These are phyloP conservation scores for Sebastes steindachneri DNA, from an alignment of 2,797 vertebrate species.

Conservation along the genomic window DNA sequence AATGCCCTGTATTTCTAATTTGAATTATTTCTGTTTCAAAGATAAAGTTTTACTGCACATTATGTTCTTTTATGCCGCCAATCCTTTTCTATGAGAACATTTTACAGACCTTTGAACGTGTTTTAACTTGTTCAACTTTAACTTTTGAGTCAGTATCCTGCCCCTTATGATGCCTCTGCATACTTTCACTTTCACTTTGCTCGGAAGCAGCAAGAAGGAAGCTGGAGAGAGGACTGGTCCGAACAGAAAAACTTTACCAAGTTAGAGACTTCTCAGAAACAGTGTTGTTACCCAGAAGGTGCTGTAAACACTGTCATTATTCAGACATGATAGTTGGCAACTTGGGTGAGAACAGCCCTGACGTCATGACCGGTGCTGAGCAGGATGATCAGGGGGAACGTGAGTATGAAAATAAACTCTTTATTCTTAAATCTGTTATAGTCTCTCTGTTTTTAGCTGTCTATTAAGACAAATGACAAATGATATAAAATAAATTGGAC, in stretches of 20 bases:
- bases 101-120: neutral
- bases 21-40: no score
- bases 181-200: neutral
- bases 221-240: rapidly evolving
- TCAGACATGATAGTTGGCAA: neutral
- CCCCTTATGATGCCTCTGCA: neutral
- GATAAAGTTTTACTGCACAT: neutral
- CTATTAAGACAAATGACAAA: no score
- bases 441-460: no score
- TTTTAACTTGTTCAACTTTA: neutral
- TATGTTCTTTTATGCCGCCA: no score
- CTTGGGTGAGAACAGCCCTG: neutral
- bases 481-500: no score
- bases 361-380: neutral
- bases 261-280: neutral
- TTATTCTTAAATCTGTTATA: no score
- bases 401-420: neutral
- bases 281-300: neutral
- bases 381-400: neutral
- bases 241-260: neutral
- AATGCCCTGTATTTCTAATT: neutral
- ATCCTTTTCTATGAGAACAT: neutral
- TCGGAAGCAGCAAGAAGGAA: rapidly evolving
- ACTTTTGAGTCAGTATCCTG: neutral
- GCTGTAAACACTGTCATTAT: neutral